These are phyloP conservation scores for rat (Rattus norvegicus) DNA, from an alignment of 2,113 vertebrate genomes.

Conservation along the genomic window DNA sequence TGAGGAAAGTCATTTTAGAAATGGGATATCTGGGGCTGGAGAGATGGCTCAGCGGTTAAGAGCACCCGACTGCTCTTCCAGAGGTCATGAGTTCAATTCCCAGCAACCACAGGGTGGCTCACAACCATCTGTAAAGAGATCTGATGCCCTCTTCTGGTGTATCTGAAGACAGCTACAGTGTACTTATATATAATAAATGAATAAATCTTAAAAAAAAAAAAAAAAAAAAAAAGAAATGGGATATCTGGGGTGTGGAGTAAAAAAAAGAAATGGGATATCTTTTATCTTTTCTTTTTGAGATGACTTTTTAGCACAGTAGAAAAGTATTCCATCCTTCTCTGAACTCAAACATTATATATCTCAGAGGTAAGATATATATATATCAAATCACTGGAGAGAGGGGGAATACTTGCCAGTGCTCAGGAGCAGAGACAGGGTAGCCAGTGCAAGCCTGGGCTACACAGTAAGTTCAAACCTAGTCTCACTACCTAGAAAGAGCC, in stretches of 20 bases:
- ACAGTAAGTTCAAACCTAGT: background rate
- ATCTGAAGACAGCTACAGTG: no score
- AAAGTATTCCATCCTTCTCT: slow-evolving; percentile 12
- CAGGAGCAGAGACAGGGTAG: no score
- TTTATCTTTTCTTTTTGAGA: slow-evolving; percentile 5
- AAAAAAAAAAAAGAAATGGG: no score
- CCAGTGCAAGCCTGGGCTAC: background rate
- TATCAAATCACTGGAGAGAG: background rate
- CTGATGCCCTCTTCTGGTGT: no score
- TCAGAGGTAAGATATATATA: background rate
- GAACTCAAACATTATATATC: background rate
- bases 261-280: background rate
- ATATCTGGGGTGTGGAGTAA: background rate
- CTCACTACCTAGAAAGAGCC: background rate
- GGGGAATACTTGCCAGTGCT: background rate
- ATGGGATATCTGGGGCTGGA: background rate
- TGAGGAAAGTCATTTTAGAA: slow-evolving; percentile 16
- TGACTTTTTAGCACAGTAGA: slow-evolving; percentile 22
- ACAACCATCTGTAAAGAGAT: no score
- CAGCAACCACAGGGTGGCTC: no score
- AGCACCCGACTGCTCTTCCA: no score
- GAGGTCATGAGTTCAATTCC: no score
- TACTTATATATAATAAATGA: no score
- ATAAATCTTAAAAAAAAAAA: no score
- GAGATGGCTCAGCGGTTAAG: no score